Conservation (phyloP, 2,797 vertebrate species). For the Alca torda region DNA sequence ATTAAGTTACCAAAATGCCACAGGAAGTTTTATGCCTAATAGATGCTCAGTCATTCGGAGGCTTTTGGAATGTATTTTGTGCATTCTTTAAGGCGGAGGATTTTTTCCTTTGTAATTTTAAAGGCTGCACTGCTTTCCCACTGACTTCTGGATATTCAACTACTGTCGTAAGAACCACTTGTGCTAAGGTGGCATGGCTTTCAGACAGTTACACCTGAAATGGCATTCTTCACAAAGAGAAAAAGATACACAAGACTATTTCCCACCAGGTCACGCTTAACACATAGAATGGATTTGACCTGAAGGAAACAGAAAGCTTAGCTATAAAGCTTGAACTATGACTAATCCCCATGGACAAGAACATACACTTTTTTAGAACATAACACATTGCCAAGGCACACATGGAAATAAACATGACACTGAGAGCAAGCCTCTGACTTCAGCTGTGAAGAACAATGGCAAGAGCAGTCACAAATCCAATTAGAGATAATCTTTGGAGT, state of each 20-base stretch:
- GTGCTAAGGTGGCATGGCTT: background rate
- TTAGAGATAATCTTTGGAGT: background rate
- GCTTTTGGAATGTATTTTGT: background rate
- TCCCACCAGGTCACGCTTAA: background rate
- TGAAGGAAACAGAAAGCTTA: background rate
- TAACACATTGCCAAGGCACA: background rate
- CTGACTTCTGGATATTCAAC: background rate
- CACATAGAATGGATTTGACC: background rate
- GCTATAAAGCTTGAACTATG: background rate
- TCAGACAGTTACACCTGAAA: background rate
- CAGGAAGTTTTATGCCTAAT: background rate
- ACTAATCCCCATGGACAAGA: background rate
- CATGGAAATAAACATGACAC: background rate
- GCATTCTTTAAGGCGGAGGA: slow-evolving; percentile 49
- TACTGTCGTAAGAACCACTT: background rate
- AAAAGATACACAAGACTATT: rapidly evolving
- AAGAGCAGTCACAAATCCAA: slow-evolving; percentile 1
- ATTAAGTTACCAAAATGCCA: background rate
- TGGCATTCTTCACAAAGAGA: background rate
- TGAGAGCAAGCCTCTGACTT: slow-evolving; percentile 13
- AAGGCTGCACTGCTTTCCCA: background rate
- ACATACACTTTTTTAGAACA: background rate
- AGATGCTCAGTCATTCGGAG: background rate
- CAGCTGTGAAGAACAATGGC: background rate
- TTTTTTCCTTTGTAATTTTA: background rate